Percentiles rank a stretch among this genome's conserved stretches.
Evolutionary conservation across 1,140 invertebrate genomes (phyloP).

Genomic region (Bombus vancouverensis): DNA sequence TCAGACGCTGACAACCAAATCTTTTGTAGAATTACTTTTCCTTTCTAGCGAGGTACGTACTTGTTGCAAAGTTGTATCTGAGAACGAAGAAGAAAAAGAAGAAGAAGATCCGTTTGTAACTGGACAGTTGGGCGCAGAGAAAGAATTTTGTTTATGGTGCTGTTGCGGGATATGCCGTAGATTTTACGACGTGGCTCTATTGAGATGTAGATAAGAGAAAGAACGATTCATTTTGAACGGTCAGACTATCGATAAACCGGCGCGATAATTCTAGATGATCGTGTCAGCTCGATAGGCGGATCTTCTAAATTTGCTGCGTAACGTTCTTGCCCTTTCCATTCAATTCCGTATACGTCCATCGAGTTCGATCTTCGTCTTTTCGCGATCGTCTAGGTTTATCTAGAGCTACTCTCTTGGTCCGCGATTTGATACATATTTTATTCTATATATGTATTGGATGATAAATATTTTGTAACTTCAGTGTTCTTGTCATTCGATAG

Average conservation of each 20-base stretch:
- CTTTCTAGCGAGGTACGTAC: neutral
- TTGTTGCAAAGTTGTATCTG: neutral
- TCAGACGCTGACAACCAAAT: too few species aligned
- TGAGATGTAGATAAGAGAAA: constrained; percentile 24
- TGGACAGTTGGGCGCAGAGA: neutral
- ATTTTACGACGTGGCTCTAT: constrained; percentile 28
- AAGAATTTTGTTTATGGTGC: constrained; percentile 20
- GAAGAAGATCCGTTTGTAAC: neutral
- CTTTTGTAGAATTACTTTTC: neutral
- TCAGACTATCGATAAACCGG: neutral
- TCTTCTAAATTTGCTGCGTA: constrained; percentile 12
- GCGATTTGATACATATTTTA: neutral
- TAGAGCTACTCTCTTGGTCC: neutral
- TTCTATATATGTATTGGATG: too few species aligned
- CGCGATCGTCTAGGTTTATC: neutral
- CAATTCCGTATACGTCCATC: neutral
- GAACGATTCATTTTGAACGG: constrained; percentile 12
- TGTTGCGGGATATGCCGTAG: neutral
- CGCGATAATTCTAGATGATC: neutral
- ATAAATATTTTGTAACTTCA: neutral
- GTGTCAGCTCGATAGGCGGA: neutral
- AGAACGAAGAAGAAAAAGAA: neutral
- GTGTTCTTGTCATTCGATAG: neutral
- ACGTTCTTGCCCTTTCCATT: neutral
- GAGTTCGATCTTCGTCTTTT: neutral